Base-by-base conservation (phyloP, 2,113 vertebrate genomes). In the Capra hircus region DNA sequence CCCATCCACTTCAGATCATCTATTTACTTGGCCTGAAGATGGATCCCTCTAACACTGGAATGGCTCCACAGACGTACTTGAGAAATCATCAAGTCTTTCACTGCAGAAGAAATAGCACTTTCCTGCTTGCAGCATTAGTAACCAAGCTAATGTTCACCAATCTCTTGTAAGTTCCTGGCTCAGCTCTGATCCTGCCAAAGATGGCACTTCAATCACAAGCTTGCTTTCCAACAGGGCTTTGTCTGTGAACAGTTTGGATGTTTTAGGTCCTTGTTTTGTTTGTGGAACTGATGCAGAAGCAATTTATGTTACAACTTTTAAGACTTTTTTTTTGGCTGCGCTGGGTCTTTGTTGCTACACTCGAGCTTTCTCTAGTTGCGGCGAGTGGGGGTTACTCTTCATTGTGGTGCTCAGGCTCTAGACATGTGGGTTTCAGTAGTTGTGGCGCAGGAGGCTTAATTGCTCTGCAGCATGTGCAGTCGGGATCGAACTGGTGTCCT, bases 221-320 rank as follows among this genome's bases (percentile, higher is more conserved):
- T 99, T 99, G 98, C 98, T 99, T 97, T 99, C 99, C 94, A 99
- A 98, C 88, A 99, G 99, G 98, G 99, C 99, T n/a, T 98, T 99
- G 90, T 99, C 99, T 40, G 99, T 99, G 71, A 99, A 99, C 98
- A 99, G 99, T 96, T 96, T 99, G 98, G 99, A 99, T 88, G 98
- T 99, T 96, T 99, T 99, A 8, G 99, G 99, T 96, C 99, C 99
- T n/a, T 99, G 99, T 98, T 99, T 99, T 33, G 99, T 99, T 12
- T 99, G 99, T 60, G 99, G 99, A 95, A 99, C 99, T 27, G 99
- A 99, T 5, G 99, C 99, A 94, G 99, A 99, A 98, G 99, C 99
- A 23, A 99, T 99, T 98, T 99, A 99, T 89, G 99, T 99, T 93
- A 99, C 99, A 99, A 36, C 99, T 99, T 77, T 98, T 7, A 40